Percentiles rank a stretch among this genome's conserved stretches.
phyloP scores from a whole-genome alignment of 1,140 invertebrate species.

The Hylyphantes graminicola region DNA sequence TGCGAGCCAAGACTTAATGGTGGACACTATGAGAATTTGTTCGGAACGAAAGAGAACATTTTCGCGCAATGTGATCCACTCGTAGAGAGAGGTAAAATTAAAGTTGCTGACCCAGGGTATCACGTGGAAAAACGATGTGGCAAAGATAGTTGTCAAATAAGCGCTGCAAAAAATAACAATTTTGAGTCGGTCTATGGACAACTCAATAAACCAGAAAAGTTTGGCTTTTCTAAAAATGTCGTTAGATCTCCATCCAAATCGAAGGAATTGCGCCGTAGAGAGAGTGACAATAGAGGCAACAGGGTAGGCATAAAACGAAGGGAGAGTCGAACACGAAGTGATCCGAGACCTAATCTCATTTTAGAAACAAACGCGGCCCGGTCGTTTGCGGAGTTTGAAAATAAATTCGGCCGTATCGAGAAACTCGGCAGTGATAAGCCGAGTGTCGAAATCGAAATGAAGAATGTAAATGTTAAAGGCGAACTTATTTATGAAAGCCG shows the following conservation, averaged over 20 bases:
- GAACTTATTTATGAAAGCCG: neutral
- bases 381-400: neutral
- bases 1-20: conserved; percentile 21
- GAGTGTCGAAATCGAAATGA: conserved; percentile 52
- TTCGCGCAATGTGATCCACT: conserved; percentile 38
- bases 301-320: conserved; percentile 10
- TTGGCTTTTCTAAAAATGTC: neutral
- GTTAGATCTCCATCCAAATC: neutral
- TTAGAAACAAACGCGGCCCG: neutral
- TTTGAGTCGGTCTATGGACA: conserved; percentile 23
- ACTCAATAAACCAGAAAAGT: conserved; percentile 21
- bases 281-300: conserved; percentile 37
- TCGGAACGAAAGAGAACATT: conserved; percentile 51
- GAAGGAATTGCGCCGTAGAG: conserved; percentile 5
- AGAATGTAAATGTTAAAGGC: conserved; percentile 4
- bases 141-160: too few species aligned
- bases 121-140: neutral
- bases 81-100: neutral
- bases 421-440: neutral
- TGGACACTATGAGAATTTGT: conserved; percentile 37
- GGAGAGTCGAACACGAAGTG: conserved; percentile 23
- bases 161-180: neutral
- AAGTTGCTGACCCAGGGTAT: neutral
- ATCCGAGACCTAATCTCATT: neutral
- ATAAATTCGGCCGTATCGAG: neutral